These are phyloP conservation scores for Entomobrya proxima DNA, from an alignment of 2,888 invertebrate genomes.

Conservation along the genomic window DNA sequence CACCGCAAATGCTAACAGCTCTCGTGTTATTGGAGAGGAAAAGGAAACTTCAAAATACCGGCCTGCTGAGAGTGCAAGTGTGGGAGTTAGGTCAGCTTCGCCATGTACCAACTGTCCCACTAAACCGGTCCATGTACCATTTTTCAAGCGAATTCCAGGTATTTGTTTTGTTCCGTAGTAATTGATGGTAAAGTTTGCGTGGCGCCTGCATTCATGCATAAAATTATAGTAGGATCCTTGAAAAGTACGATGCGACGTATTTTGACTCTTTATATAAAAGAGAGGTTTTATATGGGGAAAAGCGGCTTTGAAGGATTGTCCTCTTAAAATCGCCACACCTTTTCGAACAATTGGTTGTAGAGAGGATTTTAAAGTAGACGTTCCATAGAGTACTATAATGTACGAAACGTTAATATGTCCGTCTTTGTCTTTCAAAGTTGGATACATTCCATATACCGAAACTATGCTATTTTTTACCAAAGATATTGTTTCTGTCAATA, in stretches of 20 bases:
- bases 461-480: neutral
- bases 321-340: too few relatives aligned
- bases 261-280: constrained; percentile 13
- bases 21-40: neutral
- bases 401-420: neutral
- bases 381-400: too few relatives aligned
- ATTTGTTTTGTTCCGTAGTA: neutral
- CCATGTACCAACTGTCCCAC: constrained; percentile 7
- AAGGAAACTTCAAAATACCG: neutral
- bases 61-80: neutral
- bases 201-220: neutral
- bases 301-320: neutral
- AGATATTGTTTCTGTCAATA: too few relatives aligned
- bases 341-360: too few relatives aligned
- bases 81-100: neutral
- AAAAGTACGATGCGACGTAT: neutral
- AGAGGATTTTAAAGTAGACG: too few relatives aligned
- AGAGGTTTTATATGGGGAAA: constrained; percentile 5
- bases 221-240: neutral
- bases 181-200: neutral
- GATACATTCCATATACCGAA: neutral
- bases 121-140: constrained; percentile 33
- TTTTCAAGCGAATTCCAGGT: neutral
- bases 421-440: neutral
- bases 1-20: neutral